These are phyloP conservation scores for Catagonus wagneri DNA, from an alignment of 2,113 vertebrate species.

Conservation along the genomic window DNA sequence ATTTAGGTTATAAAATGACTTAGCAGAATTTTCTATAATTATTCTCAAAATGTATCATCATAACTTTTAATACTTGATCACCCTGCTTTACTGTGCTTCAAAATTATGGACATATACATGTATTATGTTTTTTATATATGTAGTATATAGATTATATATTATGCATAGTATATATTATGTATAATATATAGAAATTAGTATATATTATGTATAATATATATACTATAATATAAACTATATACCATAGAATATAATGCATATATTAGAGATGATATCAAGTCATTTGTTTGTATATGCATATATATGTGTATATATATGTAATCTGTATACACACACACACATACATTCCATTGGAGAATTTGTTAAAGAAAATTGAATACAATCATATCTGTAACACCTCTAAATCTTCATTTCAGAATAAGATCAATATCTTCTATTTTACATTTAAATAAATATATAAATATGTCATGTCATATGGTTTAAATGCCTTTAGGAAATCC, in stretches of 20 bases:
- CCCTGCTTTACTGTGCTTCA: background rate
- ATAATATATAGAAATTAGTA: too few species aligned
- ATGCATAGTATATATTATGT: too few species aligned
- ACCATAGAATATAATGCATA: background rate
- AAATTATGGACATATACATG: background rate
- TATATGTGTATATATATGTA: too few species aligned
- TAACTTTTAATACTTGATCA: background rate
- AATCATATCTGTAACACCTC: background rate
- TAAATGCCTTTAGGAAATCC: background rate
- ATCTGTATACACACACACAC: too few species aligned
- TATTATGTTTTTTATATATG: background rate
- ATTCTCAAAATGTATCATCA: background rate
- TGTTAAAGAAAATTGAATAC: background rate
- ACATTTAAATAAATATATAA: background rate
- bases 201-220: background rate
- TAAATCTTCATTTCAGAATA: background rate
- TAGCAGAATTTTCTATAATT: background rate
- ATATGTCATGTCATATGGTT: background rate
- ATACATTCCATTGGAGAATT: background rate
- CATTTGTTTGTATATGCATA: background rate
- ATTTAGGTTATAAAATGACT: background rate
- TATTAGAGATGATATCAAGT: background rate
- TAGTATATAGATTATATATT: too few species aligned
- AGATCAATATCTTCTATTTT: background rate
- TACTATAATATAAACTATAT: background rate